Conservation (phyloP, 2,797 vertebrate species). For the Cossypha caffra region DNA sequence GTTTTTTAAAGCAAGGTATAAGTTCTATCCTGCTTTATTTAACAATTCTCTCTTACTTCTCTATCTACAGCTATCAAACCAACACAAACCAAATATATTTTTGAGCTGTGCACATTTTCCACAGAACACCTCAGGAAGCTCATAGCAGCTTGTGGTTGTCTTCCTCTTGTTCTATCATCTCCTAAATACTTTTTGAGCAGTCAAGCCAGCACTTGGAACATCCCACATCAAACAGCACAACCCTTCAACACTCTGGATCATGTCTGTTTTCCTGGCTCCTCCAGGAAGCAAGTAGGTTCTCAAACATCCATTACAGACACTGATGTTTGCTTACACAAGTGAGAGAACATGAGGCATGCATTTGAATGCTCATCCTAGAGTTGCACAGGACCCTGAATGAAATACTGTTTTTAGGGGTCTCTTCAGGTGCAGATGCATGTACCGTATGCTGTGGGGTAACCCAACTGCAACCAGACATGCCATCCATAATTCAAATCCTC, state of each 20-base stretch:
- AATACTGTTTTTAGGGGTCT: background rate
- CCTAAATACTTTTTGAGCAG: background rate
- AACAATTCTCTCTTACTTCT: background rate
- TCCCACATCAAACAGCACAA: background rate
- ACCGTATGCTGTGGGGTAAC: background rate
- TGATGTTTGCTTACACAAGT: background rate
- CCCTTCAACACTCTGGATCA: background rate
- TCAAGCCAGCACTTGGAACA: background rate
- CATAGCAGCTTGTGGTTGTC: background rate
- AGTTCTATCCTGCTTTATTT: background rate
- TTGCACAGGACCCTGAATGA: background rate
- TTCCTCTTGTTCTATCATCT: background rate
- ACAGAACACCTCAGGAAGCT: background rate
- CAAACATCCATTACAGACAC: background rate
- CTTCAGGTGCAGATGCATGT: background rate
- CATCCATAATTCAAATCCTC: background rate
- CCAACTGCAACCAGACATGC: background rate
- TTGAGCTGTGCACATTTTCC: background rate
- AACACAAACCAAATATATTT: background rate
- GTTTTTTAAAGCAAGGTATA: background rate
- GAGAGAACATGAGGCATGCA: background rate
- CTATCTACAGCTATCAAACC: background rate
- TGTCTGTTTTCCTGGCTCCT: background rate
- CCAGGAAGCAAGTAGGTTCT: background rate
- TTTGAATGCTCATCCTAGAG: background rate